Percentiles rank a stretch among this genome's conserved stretches.
Evolutionary conservation across 53 echinoderm and acorn worm genomes (phyloP).

Genomic region (Zoroaster sp.): DNA sequence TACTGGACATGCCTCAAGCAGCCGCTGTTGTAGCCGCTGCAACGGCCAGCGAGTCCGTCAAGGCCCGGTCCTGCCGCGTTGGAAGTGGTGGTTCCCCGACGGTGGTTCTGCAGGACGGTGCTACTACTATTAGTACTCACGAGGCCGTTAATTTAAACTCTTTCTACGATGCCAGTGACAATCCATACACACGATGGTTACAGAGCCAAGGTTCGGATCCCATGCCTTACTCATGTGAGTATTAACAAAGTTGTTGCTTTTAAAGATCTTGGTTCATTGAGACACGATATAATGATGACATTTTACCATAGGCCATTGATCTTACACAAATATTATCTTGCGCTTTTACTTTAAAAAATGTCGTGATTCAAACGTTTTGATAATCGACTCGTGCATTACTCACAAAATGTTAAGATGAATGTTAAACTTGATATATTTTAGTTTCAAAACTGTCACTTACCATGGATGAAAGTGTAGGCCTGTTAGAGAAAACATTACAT

Average conservation of each 20-base stretch:
- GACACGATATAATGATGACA: too few relatives aligned
- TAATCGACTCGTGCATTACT: too few relatives aligned
- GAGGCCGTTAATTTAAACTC: constrained; percentile 37
- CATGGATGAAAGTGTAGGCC: too few relatives aligned
- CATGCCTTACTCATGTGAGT: constrained; percentile 92
- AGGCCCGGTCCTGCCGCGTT: constrained; percentile 60
- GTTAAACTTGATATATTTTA: too few relatives aligned
- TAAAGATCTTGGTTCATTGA: too few relatives aligned
- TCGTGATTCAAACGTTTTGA: too few relatives aligned
- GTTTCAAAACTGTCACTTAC: too few relatives aligned
- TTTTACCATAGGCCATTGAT: too few relatives aligned
- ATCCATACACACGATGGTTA: constrained; percentile 97
- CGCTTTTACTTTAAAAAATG: background rate
- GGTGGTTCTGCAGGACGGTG: constrained; percentile 29
- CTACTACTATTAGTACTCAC: constrained; percentile 19
- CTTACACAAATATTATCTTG: background rate
- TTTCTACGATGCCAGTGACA: constrained; percentile 91
- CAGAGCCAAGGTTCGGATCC: constrained; percentile 90
- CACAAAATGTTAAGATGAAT: too few relatives aligned
- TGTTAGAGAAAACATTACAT: too few relatives aligned
- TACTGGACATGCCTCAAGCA: constrained; percentile 91
- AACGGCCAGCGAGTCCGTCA: constrained; percentile 59
- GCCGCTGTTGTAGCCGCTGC: constrained; percentile 87
- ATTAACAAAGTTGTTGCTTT: too few relatives aligned
- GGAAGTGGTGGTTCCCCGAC: constrained; percentile 55